A percentile compares a stretch with the other conserved stretches of the same genome.
Evolutionary conservation across 1,140 invertebrate species (phyloP).

Genomic region (Ooceraea biroi): DNA sequence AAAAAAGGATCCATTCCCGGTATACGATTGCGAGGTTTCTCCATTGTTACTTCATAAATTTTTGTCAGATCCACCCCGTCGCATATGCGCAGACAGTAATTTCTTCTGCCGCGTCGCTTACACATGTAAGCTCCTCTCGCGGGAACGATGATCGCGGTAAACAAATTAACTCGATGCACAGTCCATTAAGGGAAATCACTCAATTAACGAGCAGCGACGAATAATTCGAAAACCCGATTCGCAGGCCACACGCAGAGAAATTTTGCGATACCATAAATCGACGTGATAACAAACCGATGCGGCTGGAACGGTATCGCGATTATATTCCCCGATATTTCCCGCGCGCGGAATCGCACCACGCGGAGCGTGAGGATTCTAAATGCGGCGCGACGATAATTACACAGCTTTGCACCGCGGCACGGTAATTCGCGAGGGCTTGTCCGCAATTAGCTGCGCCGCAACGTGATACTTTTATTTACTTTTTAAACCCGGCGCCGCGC

Average conservation of each 20-base stretch:
- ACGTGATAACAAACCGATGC: constrained; percentile 66
- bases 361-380: no score
- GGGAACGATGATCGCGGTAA: neutral
- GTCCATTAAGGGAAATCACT: constrained; percentile 41
- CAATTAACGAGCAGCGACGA: constrained; percentile 40
- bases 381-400: constrained; percentile 68
- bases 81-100: constrained; percentile 5
- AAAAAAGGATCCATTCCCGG: neutral
- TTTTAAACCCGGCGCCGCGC: constrained; percentile 10
- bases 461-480: constrained; percentile 68
- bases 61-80: neutral
- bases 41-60: constrained; percentile 40
- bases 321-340: constrained; percentile 68
- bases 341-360: constrained; percentile 49
- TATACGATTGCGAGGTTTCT: no score
- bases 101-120: neutral
- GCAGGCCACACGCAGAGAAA: neutral
- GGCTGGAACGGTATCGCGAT: constrained; percentile 66
- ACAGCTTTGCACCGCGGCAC: constrained; percentile 56
- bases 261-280: constrained; percentile 61
- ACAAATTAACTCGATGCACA: constrained; percentile 21
- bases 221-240: constrained; percentile 48
- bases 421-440: constrained; percentile 73
- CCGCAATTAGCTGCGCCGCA: constrained; percentile 62
- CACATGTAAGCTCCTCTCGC: neutral